phyloP scores from a whole-genome alignment of 1,140 invertebrate species.

The Drosophila teissieri region DNA sequence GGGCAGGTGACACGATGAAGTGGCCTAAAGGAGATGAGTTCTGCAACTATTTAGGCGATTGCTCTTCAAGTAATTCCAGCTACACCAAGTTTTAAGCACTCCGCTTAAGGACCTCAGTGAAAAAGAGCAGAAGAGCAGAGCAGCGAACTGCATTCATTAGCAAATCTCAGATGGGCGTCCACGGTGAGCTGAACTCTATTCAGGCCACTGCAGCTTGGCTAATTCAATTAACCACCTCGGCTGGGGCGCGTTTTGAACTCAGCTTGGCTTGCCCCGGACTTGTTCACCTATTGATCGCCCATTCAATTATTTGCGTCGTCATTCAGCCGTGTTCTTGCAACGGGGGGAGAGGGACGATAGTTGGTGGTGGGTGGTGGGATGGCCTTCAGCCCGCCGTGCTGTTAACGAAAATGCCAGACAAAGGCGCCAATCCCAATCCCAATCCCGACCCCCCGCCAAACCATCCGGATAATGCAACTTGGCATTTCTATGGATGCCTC shows the following conservation, averaged over 20 bases:
- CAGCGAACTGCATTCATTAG: conserved; percentile 33
- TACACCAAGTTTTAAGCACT: conserved; percentile 22
- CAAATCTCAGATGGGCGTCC: conserved; percentile 20
- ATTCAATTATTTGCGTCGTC: conserved; percentile 74
- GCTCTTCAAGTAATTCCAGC: background rate
- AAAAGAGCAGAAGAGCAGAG: conserved; percentile 11
- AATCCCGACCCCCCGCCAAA: conserved; percentile 4
- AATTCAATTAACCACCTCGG: conserved; percentile 40
- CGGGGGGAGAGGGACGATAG: background rate
- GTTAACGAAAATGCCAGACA: conserved; percentile 66
- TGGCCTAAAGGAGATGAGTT: conserved; percentile 10
- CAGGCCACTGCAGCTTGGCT: conserved; percentile 20
- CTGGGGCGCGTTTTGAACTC: conserved; percentile 34
- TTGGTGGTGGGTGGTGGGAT: no score
- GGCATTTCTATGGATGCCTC: conserved; percentile 77
- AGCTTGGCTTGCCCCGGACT: conserved; percentile 32
- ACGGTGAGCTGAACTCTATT: conserved; percentile 10
- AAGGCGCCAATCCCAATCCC: conserved; percentile 49
- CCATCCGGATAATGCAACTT: conserved; percentile 66
- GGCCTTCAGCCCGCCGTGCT: conserved; percentile 16
- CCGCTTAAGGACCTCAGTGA: background rate
- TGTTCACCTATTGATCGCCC: conserved; percentile 76
- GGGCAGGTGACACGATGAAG: conserved; percentile 24
- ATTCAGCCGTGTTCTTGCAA: conserved; percentile 34
- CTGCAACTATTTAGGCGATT: conserved; percentile 4